Percentiles rank a stretch among this genome's conserved stretches.
phyloP scores from a whole-genome alignment of 2,888 invertebrate genomes.

The Cheilosia urbana region DNA sequence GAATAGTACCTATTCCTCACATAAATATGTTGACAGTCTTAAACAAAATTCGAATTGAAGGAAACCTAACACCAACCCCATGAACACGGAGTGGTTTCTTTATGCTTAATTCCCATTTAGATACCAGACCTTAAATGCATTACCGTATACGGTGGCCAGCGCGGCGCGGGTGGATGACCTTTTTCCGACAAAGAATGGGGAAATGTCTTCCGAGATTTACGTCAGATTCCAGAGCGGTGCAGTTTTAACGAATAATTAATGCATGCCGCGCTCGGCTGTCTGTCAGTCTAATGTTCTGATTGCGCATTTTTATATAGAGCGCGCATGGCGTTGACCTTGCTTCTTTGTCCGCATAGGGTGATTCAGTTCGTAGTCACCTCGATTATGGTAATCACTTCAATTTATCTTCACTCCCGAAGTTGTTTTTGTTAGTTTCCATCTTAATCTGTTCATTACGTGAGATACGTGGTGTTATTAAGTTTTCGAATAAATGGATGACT shows the following conservation, averaged over 20 bases:
- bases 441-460: constrained; percentile 48
- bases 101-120: constrained; percentile 9
- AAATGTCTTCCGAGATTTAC: constrained; percentile 25
- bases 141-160: not conserved
- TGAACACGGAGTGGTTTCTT: too few relatives aligned
- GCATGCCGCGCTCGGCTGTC: constrained; percentile 1
- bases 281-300: constrained; percentile 19
- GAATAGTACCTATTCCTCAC: too few relatives aligned
- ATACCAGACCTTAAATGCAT: constrained; percentile 15
- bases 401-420: constrained; percentile 12
- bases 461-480: constrained; percentile 37
- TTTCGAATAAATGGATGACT: constrained; percentile 46
- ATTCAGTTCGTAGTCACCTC: constrained; percentile 30
- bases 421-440: constrained; percentile 16
- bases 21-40: too few relatives aligned
- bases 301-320: constrained; percentile 18
- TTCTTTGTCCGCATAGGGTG: constrained; percentile 1
- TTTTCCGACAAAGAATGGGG: constrained; percentile 43
- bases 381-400: constrained; percentile 28
- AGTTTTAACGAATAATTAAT: constrained; percentile 39
- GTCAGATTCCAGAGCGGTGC: constrained; percentile 36
- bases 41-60: too few relatives aligned
- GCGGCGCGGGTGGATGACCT: constrained; percentile 46
- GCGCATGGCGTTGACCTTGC: constrained; percentile 26
- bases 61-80: too few relatives aligned